These are phyloP conservation scores for Heliconius melpomene DNA, from an alignment of 1,140 invertebrate species.

Conservation along the genomic window DNA sequence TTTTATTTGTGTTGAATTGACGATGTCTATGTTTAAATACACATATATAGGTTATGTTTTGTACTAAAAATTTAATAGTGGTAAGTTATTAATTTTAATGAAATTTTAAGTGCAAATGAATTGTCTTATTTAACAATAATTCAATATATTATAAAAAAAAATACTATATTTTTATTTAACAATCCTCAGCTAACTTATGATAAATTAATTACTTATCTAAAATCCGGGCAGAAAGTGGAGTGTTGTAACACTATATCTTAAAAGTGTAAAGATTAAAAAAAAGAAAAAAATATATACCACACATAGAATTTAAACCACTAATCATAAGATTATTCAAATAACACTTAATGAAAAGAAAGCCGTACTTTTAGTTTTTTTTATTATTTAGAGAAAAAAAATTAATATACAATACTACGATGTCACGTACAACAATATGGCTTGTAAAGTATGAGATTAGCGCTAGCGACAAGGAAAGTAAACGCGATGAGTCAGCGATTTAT, in stretches of 20 bases:
- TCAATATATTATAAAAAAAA: no score
- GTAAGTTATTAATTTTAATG: neutral
- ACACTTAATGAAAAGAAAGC: neutral
- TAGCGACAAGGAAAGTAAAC: slow-evolving; percentile 14
- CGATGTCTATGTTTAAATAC: slow-evolving; percentile 45
- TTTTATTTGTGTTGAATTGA: slow-evolving; percentile 63
- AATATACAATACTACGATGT: neutral
- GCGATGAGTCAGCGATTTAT: neutral
- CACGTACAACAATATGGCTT: slow-evolving; percentile 1
- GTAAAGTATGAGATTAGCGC: slow-evolving; percentile 2
- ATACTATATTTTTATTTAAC: no score
- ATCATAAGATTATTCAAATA: no score
- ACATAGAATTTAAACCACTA: no score
- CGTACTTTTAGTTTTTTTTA: neutral
- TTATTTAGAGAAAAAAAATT: neutral
- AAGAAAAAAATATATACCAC: no score
- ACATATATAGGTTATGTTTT: slow-evolving; percentile 15
- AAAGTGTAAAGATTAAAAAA: no score
- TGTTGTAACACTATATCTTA: no score
- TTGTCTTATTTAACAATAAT: no score
- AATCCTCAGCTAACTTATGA: no score
- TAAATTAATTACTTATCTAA: no score
- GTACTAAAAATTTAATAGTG: neutral
- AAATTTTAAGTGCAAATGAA: neutral
- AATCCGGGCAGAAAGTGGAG: no score